Evolutionary conservation across 2,888 invertebrate species (phyloP).

Genomic region (Andrena hattorfiana): DNA sequence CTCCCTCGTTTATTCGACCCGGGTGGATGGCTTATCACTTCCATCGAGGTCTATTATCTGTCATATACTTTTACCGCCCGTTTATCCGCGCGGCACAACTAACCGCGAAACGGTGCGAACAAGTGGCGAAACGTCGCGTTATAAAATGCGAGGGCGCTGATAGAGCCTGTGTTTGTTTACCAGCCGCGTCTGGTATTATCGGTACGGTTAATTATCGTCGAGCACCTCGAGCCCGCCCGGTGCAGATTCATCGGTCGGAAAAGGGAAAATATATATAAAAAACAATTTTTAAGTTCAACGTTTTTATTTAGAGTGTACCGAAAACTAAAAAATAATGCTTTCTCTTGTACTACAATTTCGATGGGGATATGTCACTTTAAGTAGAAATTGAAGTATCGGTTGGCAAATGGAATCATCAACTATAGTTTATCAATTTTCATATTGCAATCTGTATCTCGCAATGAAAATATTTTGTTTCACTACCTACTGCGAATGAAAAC

Average conservation of each 20-base stretch:
- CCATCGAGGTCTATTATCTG: slow-evolving; percentile 31
- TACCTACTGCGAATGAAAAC: too few relatives aligned
- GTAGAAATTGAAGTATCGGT: too few relatives aligned
- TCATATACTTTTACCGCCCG: slow-evolving; percentile 30
- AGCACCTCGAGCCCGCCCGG: not conserved
- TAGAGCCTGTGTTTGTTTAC: slow-evolving; percentile 25
- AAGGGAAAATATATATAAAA: not conserved
- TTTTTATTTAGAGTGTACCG: too few relatives aligned
- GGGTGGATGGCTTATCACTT: slow-evolving; percentile 24
- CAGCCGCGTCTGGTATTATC: slow-evolving; percentile 25
- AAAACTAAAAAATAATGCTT: too few relatives aligned
- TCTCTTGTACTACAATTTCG: too few relatives aligned
- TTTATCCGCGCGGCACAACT: slow-evolving; percentile 36
- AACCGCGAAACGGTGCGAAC: slow-evolving; percentile 24
- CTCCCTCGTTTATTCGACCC: slow-evolving; percentile 1
- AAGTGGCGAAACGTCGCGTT: slow-evolving; percentile 28
- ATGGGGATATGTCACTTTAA: too few relatives aligned
- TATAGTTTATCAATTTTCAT: too few relatives aligned
- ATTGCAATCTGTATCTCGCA: too few relatives aligned
- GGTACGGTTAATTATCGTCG: slow-evolving; percentile 40
- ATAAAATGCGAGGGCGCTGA: slow-evolving; percentile 15
- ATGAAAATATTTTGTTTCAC: too few relatives aligned
- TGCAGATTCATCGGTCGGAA: not conserved
- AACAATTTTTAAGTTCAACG: too few relatives aligned
- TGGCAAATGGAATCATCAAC: too few relatives aligned